Base-by-base conservation (phyloP, 2,888 invertebrate genomes). In the Malachius bipustulatus region DNA sequence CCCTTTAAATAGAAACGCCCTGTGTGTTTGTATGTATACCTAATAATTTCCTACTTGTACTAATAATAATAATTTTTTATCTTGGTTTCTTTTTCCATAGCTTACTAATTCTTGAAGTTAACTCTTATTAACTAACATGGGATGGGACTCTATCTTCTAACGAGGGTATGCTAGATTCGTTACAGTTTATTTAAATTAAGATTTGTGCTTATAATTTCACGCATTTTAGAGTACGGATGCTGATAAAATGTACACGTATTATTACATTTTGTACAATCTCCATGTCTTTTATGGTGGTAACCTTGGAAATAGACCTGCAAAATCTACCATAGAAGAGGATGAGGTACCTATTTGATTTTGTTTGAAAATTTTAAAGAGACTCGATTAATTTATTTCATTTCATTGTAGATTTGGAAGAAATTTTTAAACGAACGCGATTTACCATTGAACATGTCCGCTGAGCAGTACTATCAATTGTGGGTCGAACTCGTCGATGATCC, bases 201-300 rank as follows among this genome's bases (percentile, higher is more conserved):
- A n/a, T n/a, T n/a, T n/a, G n/a, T n/a, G n/a, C n/a, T n/a, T n/a
- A n/a, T n/a, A n/a, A 33, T 34, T 33, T 16, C 19, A 35, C 29
- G 33, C 14, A 28, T 54, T 60, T 41, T 48, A 65, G 60, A 62
- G 65, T 12, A 59, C 60, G 26, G 69, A 70, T 43, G 54, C 62
- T 3, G 66, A 67, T 41, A 69, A 65, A 55, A 63, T 71, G 56
- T 64, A 69, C 38, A 66, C 63, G 6, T 62, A 67, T 37, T 55
- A 69, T 49, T 73, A 71, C 53, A 54, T 72, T 33, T 50, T 72
- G n/a, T 68, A 72, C 45, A 60, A 62, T 34, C 44, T 72, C 27
- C 60, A 66, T 47, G 52, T 69, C 19, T 66, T 70, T 47, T 43
- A 47, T 11, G 35, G 47, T 26, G 68, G 66, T 27, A 47, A 48